Conservation (phyloP, 2,797 vertebrate genomes). For the Cyclopterus lumpus region DNA sequence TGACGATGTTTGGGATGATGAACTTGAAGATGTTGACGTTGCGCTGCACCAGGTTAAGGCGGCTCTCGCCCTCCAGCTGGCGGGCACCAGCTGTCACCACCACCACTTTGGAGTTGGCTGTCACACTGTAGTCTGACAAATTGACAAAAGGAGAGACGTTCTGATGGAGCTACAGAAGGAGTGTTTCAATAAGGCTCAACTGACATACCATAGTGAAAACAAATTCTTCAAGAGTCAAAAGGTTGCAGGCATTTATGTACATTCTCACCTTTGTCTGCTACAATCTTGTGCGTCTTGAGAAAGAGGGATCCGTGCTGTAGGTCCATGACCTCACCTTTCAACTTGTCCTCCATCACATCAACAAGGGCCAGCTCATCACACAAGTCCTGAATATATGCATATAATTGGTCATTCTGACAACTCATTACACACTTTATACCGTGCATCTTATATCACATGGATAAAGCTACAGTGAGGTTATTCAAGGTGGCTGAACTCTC, state of each 20-base stretch:
- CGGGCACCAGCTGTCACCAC: constrained; percentile 96
- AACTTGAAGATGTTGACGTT: constrained; percentile 99
- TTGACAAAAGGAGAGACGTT: constrained; percentile 16
- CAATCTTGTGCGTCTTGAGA: constrained; percentile 91
- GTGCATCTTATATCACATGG: too few species aligned
- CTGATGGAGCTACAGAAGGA: neutral
- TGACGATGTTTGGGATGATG: constrained; percentile 97
- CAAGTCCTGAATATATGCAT: constrained; percentile 83
- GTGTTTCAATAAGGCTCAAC: neutral
- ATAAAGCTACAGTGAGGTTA: neutral
- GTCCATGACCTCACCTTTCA: constrained; percentile 97
- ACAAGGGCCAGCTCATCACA: constrained; percentile 96
- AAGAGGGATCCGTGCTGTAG: constrained; percentile 98
- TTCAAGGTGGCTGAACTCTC: neutral
- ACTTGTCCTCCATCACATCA: constrained; percentile 97
- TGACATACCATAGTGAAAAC: neutral
- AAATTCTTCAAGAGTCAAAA: neutral
- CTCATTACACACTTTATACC: neutral
- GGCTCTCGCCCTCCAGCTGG: constrained; percentile 97
- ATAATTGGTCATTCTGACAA: constrained; percentile 2
- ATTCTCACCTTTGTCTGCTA: constrained; percentile 92
- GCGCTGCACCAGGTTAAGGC: constrained; percentile 96
- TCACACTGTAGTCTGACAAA: constrained; percentile 90
- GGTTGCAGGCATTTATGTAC: accelerated
- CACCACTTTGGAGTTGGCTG: constrained; percentile 94